A percentile compares a stretch with the other conserved stretches of the same genome.
These are phyloP conservation scores for Parapristionchus giblindavisi DNA, from an alignment of 2,888 invertebrate genomes.

Conservation along the genomic window DNA sequence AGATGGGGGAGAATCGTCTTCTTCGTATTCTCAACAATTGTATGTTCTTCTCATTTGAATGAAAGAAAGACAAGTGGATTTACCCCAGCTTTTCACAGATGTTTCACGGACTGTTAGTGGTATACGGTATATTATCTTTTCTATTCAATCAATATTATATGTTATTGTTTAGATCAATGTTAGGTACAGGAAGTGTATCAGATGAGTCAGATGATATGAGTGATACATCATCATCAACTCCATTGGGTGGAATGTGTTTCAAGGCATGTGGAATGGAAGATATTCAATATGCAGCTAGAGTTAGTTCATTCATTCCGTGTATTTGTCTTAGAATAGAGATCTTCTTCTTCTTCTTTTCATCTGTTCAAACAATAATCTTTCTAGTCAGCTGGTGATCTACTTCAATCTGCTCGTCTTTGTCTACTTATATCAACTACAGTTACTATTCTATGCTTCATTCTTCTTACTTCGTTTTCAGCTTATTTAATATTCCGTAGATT, in stretches of 20 bases:
- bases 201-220: not conserved
- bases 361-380: conserved; percentile 45
- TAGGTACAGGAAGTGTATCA: conserved; percentile 3
- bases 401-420: conserved; percentile 55
- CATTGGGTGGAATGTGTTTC: conserved; percentile 53
- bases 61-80: conserved; percentile 61
- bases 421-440: conserved; percentile 52
- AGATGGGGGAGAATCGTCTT: not conserved
- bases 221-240: conserved; percentile 15
- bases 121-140: conserved; percentile 41
- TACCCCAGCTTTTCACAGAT: conserved; percentile 63
- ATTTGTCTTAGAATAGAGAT: not conserved
- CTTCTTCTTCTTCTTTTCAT: not conserved
- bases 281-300: conserved; percentile 65
- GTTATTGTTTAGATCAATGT: conserved; percentile 17
- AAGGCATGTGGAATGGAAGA: conserved; percentile 68
- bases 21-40: not conserved
- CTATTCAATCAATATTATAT: not conserved
- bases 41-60: conserved; percentile 37
- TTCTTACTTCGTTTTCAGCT: conserved; percentile 49
- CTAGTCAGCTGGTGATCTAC: conserved; percentile 66
- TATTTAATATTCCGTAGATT: conserved; percentile 39
- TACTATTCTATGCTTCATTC: conserved; percentile 45
- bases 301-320: conserved; percentile 39
- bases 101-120: conserved; percentile 65